Conservation (phyloP, 1,140 invertebrate genomes). For the Cataglyphis hispanica region DNA sequence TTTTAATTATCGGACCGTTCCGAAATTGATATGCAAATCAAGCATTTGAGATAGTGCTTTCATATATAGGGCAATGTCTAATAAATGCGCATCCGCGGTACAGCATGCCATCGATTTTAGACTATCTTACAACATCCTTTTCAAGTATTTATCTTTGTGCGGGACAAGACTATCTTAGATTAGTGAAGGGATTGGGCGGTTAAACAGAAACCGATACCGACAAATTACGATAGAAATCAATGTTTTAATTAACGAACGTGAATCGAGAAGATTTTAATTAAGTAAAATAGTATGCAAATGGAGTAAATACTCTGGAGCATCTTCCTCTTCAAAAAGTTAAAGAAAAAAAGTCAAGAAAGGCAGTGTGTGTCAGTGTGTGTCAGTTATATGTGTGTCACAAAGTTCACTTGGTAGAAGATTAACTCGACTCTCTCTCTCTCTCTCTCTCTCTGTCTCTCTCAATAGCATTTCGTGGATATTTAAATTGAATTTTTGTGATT, state of each 20-base stretch:
- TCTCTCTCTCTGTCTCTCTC: too few species aligned
- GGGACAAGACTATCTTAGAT: slow-evolving; percentile 19
- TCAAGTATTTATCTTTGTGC: slow-evolving; percentile 33
- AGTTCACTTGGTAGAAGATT: slow-evolving; percentile 6
- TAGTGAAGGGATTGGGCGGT: not conserved
- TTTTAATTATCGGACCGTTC: slow-evolving; percentile 65
- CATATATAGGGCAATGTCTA: slow-evolving; percentile 7
- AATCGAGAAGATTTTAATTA: slow-evolving; percentile 44
- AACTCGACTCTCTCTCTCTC: too few species aligned
- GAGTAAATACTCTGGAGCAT: not conserved
- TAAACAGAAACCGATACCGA: slow-evolving; percentile 27
- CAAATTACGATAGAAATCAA: slow-evolving; percentile 13
- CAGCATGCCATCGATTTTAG: slow-evolving; percentile 25
- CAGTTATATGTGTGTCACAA: not conserved
- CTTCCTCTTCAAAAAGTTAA: not conserved
- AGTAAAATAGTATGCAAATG: slow-evolving; percentile 34
- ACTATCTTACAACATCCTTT: not conserved
- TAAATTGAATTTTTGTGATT: slow-evolving; percentile 19
- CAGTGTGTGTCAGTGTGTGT: not conserved
- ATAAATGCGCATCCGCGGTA: slow-evolving; percentile 22
- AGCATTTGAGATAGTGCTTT: slow-evolving; percentile 33
- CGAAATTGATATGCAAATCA: slow-evolving; percentile 61
- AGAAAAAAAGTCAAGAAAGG: not conserved
- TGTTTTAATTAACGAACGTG: slow-evolving; percentile 38
- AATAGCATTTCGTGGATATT: not conserved